Conservation (phyloP, 1,140 invertebrate genomes). For the Monochamus saltuarius region DNA sequence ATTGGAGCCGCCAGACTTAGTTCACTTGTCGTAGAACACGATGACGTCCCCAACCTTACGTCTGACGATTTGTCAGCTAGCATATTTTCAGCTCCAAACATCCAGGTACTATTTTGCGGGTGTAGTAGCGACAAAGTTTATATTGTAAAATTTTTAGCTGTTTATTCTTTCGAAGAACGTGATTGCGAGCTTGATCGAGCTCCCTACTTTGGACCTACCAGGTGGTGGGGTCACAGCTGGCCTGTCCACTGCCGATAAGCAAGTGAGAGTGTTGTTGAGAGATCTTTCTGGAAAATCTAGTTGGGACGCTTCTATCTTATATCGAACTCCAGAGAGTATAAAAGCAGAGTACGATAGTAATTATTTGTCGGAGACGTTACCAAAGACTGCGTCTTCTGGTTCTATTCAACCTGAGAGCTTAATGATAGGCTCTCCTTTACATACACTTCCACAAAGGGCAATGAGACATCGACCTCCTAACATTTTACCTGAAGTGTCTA, state of each 20-base stretch:
- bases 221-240: constrained; percentile 81
- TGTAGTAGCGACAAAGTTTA: background rate
- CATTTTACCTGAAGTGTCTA: constrained; percentile 76
- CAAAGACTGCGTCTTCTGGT: constrained; percentile 10
- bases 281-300: constrained; percentile 96
- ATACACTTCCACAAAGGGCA: constrained; percentile 62
- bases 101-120: constrained; percentile 56
- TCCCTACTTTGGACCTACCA: constrained; percentile 82
- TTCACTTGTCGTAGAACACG: constrained; percentile 87
- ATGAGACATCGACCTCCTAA: constrained; percentile 70
- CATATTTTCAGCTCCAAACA: constrained; percentile 84
- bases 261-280: constrained; percentile 83
- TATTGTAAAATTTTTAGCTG: constrained; percentile 64
- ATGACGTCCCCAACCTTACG: constrained; percentile 79
- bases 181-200: constrained; percentile 87
- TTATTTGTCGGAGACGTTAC: background rate
- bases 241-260: constrained; percentile 63
- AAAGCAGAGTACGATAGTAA: constrained; percentile 29
- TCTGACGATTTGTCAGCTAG: constrained; percentile 74
- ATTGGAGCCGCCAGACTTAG: constrained; percentile 81
- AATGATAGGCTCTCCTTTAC: constrained; percentile 40
- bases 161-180: constrained; percentile 83
- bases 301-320: constrained; percentile 92
- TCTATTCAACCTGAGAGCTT: constrained; percentile 51
- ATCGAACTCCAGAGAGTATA: constrained; percentile 63